A percentile compares a stretch with the other conserved stretches of the same genome.
Conservation (phyloP, 64 coral and sea anemone genomes). For the Porites australiensis region DNA sequence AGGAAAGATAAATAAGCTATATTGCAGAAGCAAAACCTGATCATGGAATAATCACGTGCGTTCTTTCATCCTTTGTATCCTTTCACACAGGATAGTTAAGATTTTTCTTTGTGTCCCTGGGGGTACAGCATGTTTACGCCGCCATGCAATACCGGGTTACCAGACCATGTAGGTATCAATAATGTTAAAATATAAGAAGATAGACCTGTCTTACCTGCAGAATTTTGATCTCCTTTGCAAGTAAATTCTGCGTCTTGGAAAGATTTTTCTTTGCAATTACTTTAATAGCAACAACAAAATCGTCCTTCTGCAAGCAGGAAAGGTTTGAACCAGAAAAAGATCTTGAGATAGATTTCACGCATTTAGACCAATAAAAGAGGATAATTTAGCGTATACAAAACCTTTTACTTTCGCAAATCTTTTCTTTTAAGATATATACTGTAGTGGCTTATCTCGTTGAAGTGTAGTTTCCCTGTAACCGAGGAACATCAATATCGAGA, state of each 20-base stretch:
- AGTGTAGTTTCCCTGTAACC: too few relatives aligned
- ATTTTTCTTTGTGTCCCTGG: not conserved
- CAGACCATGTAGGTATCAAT: not conserved
- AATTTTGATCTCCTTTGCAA: constrained; percentile 99
- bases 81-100: not conserved
- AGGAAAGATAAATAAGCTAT: not conserved
- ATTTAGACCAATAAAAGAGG: not conserved
- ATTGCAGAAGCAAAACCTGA: not conserved
- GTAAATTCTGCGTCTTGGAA: constrained; percentile 92
- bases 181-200: not conserved
- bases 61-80: not conserved
- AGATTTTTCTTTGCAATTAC: constrained; percentile 99
- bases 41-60: not conserved
- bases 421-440: too few relatives aligned
- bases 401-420: too few relatives aligned
- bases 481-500: too few relatives aligned
- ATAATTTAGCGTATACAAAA: too few relatives aligned
- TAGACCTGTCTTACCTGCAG: constrained; percentile 73
- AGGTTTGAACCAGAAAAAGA: not conserved
- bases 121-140: not conserved
- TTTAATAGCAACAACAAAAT: constrained; percentile 94
- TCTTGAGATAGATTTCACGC: not conserved
- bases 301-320: constrained; percentile 76
- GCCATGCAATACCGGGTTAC: not conserved
- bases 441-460: too few relatives aligned